These are phyloP conservation scores for Nebria brevicollis DNA, from an alignment of 2,888 invertebrate genomes.

Conservation along the genomic window DNA sequence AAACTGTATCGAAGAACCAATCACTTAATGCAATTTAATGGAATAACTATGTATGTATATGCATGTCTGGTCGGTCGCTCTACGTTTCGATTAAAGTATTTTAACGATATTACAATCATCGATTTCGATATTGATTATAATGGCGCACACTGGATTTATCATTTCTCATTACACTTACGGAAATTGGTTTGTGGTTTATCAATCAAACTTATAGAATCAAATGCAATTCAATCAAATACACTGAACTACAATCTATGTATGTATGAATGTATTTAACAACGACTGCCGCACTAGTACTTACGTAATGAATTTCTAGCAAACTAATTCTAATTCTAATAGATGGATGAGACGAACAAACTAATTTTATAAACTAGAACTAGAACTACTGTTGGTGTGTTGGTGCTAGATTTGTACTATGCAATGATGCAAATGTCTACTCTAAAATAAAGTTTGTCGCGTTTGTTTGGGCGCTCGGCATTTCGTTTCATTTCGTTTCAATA, in stretches of 20 bases:
- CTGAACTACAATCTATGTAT: neutral
- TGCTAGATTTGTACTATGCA: no score
- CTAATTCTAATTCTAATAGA: no score
- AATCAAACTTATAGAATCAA: neutral
- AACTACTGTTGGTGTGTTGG: no score
- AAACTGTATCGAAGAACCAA: conserved; percentile 15
- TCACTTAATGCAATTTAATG: conserved; percentile 59
- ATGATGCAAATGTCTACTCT: no score
- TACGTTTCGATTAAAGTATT: conserved; percentile 52
- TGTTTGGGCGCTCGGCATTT: no score
- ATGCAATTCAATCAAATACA: neutral
- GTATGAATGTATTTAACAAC: no score
- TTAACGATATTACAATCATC: conserved; percentile 59
- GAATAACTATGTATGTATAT: conserved; percentile 54
- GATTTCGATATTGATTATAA: conserved; percentile 49
- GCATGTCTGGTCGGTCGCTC: conserved; percentile 26
- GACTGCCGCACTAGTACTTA: no score
- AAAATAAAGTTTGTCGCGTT: no score
- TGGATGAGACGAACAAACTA: no score
- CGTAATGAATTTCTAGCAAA: no score
- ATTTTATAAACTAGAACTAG: no score
- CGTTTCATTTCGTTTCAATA: conserved; percentile 13
- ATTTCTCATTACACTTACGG: neutral
- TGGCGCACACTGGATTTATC: neutral
- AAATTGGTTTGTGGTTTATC: neutral